Percentiles rank a stretch among this genome's conserved stretches.
Conservation (phyloP, 1,140 invertebrate species). For the Geopemphigus sp. region DNA sequence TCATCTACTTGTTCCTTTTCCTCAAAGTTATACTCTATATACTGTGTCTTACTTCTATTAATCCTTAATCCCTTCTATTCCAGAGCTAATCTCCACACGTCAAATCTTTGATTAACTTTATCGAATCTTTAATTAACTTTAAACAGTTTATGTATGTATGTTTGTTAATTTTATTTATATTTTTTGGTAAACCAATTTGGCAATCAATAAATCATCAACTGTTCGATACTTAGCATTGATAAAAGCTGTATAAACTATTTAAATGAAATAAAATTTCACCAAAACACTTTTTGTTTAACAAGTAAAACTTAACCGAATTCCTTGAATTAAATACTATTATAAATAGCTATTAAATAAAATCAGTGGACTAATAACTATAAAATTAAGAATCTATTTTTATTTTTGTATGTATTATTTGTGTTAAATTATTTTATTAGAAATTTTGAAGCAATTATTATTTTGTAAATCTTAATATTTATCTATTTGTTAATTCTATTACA, state of each 20-base stretch:
- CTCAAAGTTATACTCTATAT: no score
- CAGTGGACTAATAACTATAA: background rate
- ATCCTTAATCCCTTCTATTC: no score
- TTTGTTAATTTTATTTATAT: conserved; percentile 15
- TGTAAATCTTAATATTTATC: no score
- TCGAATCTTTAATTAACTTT: no score
- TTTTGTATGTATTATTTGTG: background rate
- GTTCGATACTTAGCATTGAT: background rate
- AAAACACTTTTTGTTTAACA: background rate
- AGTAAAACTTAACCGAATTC: background rate
- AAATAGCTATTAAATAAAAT: background rate
- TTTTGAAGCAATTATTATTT: no score
- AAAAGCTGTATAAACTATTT: background rate
- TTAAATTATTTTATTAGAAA: no score
- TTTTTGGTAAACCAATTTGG: background rate
- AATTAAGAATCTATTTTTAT: background rate
- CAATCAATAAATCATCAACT: background rate
- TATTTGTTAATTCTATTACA: no score
- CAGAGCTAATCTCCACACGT: no score
- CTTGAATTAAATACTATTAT: background rate
- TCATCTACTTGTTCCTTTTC: no score
- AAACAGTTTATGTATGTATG: background rate
- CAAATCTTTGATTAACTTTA: no score
- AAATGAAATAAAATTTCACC: background rate
- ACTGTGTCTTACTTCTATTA: no score